Conservation (phyloP, 2,797 vertebrate species). For the Denticeps clupeoides region DNA sequence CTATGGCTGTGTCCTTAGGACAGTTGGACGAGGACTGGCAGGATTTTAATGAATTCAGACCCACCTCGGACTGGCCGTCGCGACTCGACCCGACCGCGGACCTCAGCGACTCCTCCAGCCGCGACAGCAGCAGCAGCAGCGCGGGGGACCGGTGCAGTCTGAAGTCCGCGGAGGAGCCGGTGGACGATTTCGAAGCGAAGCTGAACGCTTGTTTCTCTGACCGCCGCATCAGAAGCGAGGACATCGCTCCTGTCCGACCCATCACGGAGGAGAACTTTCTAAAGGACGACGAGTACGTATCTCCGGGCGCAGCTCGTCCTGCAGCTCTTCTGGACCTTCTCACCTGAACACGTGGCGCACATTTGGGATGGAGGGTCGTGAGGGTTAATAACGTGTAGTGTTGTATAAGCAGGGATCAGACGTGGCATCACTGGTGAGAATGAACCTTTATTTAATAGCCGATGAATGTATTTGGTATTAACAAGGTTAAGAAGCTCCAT, state of each 20-base stretch:
- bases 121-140: conserved; percentile 58
- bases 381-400: too few species aligned
- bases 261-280: conserved; percentile 77
- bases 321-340: too few species aligned
- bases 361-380: too few species aligned
- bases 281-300: conserved; percentile 87
- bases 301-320: too few species aligned
- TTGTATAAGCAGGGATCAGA: too few species aligned
- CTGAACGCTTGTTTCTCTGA: conserved; percentile 84
- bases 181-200: conserved; percentile 77
- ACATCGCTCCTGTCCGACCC: conserved; percentile 68
- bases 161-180: conserved; percentile 65
- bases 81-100: conserved; percentile 55
- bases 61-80: conserved; percentile 42
- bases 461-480: too few species aligned
- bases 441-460: too few species aligned
- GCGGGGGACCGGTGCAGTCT: conserved; percentile 62
- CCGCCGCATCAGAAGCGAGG: conserved; percentile 65
- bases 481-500: too few species aligned
- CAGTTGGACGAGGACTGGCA: conserved; percentile 91
- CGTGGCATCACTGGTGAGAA: too few species aligned
- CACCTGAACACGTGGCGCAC: too few species aligned
- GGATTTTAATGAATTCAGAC: conserved; percentile 89
- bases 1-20: conserved; percentile 76
- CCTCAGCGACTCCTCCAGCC: conserved; percentile 56